phyloP scores from a whole-genome alignment of 1,140 invertebrate species.

The Rhyacophila brunnea region DNA sequence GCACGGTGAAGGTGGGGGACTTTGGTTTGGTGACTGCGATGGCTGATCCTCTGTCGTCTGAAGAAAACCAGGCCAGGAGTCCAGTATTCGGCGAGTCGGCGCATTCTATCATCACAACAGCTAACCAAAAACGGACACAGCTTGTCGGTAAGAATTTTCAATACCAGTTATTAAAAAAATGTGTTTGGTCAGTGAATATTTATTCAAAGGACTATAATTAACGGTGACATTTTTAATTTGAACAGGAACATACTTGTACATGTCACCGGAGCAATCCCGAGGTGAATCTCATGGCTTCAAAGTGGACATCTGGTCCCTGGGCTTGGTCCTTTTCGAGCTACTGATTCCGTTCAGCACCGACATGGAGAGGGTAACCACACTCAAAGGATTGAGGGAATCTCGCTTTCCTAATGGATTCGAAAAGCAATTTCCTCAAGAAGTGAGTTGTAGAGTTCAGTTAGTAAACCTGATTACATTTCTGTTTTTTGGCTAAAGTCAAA shows the following conservation, averaged over 20 bases:
- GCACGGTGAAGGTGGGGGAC: conserved; percentile 92
- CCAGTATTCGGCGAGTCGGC: conserved; percentile 33
- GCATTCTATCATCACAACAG: neutral
- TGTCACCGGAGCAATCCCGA: conserved; percentile 92
- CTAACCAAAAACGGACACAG: conserved; percentile 52
- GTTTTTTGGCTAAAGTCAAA: no score
- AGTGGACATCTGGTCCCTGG: conserved; percentile 95
- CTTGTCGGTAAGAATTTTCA: conserved; percentile 56
- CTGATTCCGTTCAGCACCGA: conserved; percentile 85
- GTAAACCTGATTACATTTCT: no score
- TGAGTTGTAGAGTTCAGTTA: no score
- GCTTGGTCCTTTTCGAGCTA: conserved; percentile 91
- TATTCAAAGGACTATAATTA: no score
- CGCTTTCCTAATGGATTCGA: conserved; percentile 72
- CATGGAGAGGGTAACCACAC: conserved; percentile 75
- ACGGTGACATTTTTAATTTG: no score
- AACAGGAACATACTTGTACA: conserved; percentile 88
- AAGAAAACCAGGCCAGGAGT: conserved; percentile 32
- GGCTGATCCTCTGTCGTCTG: conserved; percentile 51
- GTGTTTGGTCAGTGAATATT: no score
- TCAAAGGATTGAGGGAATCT: conserved; percentile 63
- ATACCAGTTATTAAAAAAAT: no score
- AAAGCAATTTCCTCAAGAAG: conserved; percentile 66
- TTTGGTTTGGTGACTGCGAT: conserved; percentile 92
- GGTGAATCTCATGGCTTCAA: conserved; percentile 85